Base-by-base conservation (phyloP, 2,888 invertebrate species). In the Pegoplata infirma region DNA sequence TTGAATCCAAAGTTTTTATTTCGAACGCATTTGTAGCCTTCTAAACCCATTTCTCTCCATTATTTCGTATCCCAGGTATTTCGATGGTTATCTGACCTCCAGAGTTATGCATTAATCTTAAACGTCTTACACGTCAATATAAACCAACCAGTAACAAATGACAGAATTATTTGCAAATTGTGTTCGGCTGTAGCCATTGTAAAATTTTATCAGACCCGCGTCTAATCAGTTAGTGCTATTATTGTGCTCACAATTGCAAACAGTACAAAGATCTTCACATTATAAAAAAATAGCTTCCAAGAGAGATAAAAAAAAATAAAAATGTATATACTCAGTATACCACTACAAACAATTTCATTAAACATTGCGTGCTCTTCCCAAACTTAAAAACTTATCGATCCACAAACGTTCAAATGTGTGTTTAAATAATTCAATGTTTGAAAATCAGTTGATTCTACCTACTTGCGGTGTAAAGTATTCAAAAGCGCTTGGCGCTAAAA, bases 401-500 rank as follows among this genome's bases (percentile, higher is more conserved):
- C 1, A n/a, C n/a, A 17, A 8, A 19, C 36, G 25, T 49, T 0
- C 23, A 16, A 23, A 21, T 36, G 36, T 44, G 16, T 36, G 32
- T 14, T 49, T 5, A 10, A 25, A 51, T n/a, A 51, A 1, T 3
- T 3, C 28, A 28, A 2, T 6, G 4, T 1, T 5, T 3, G 28
- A 17, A 59, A 63, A 28, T 68, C 55, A 80, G 80, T 80, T 73
- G 66, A 68, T 56, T 61, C 12, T 59, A 44, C 17, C 32, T 51
- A 74, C 46, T 73, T 46, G 64, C 36, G 44, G 17, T 28, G 53
- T 23, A 36, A 23, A 25, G 76, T 68, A 32, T n/a, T 47, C 8
- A 0, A n/a, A 21, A 17, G 64, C 71, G 21, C 44, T 40, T 21
- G 5, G 47, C 19, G 23, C 12, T 32, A 2, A 71, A 53, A 53